phyloP scores from a whole-genome alignment of 2,888 invertebrate genomes.

The Hesperia comma region DNA sequence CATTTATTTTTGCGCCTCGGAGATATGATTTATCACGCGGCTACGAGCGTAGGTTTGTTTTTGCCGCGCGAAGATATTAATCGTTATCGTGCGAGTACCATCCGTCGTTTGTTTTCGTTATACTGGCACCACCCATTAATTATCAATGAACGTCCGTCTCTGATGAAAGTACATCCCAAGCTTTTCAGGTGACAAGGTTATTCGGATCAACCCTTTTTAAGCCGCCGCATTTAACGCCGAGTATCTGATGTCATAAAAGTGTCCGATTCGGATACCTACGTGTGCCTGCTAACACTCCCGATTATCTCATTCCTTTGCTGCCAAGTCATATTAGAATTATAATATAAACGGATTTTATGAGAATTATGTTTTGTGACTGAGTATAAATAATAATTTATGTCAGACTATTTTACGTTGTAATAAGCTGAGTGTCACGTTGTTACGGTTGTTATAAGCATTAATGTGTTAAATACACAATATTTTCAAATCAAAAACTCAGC shows the following conservation, averaged over 20 bases:
- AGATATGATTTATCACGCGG: slow-evolving; percentile 82
- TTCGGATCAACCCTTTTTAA: slow-evolving; percentile 83
- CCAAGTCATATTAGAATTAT: slow-evolving; percentile 59
- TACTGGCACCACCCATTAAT: slow-evolving; percentile 80
- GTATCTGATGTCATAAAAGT: slow-evolving; percentile 82
- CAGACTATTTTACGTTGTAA: not conserved
- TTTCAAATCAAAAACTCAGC: too few species aligned
- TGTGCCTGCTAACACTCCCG: slow-evolving; percentile 73
- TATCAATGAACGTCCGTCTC: slow-evolving; percentile 82
- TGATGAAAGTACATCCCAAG: slow-evolving; percentile 80
- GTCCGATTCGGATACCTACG: slow-evolving; percentile 79
- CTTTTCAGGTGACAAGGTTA: slow-evolving; percentile 80
- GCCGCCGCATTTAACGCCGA: slow-evolving; percentile 79
- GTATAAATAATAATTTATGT: not conserved
- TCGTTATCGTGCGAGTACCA: slow-evolving; percentile 80
- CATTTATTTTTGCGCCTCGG: slow-evolving; percentile 82
- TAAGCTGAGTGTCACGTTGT: too few species aligned
- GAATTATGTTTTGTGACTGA: not conserved
- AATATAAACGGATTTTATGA: slow-evolving; percentile 48
- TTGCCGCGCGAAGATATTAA: slow-evolving; percentile 82
- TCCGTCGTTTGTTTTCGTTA: slow-evolving; percentile 83
- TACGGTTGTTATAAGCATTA: too few species aligned
- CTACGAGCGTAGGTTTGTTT: slow-evolving; percentile 79
- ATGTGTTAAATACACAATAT: too few species aligned
- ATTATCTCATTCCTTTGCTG: slow-evolving; percentile 75